Evolutionary conservation across 2,888 invertebrate genomes (phyloP).

Genomic region (Pachymerium ferrugineum): DNA sequence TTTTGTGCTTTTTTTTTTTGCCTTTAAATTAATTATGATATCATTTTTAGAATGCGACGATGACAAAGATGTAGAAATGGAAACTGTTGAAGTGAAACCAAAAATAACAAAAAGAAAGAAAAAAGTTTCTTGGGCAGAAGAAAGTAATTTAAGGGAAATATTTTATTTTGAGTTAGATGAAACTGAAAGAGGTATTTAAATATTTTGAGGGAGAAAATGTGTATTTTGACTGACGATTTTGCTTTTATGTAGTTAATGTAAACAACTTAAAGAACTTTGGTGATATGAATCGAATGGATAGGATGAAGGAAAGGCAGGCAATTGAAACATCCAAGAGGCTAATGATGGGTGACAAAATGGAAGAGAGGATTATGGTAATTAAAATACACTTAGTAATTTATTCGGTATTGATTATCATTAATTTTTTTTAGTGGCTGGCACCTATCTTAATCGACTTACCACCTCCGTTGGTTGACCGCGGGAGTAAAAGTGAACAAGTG

Average conservation of each 20-base stretch:
- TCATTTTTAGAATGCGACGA: background rate
- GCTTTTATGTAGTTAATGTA: conserved; percentile 66
- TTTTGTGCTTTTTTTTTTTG: background rate
- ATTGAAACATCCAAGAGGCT: conserved; percentile 35
- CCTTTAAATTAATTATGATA: background rate
- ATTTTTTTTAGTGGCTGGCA: conserved; percentile 58
- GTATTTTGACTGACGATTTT: background rate
- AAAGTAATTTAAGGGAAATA: conserved; percentile 70
- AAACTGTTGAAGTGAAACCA: conserved; percentile 10
- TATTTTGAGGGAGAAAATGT: background rate
- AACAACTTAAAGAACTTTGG: conserved; percentile 71
- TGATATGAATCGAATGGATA: conserved; percentile 86
- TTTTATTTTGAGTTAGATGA: conserved; percentile 92
- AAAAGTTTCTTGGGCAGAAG: conserved; percentile 73
- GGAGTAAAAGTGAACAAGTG: conserved; percentile 71
- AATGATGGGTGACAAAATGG: conserved; percentile 59
- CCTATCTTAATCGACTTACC: conserved; percentile 60
- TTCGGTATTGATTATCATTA: background rate
- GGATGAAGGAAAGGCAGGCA: conserved; percentile 62
- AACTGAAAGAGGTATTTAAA: conserved; percentile 64
- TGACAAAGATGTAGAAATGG: background rate
- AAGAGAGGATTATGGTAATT: conserved; percentile 60
- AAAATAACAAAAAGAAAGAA: conserved; percentile 56
- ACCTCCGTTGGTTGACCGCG: conserved; percentile 44
- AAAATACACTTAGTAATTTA: background rate